Base-by-base conservation (phyloP, 2,113 vertebrate genomes). In the Aplodontia rufa region DNA sequence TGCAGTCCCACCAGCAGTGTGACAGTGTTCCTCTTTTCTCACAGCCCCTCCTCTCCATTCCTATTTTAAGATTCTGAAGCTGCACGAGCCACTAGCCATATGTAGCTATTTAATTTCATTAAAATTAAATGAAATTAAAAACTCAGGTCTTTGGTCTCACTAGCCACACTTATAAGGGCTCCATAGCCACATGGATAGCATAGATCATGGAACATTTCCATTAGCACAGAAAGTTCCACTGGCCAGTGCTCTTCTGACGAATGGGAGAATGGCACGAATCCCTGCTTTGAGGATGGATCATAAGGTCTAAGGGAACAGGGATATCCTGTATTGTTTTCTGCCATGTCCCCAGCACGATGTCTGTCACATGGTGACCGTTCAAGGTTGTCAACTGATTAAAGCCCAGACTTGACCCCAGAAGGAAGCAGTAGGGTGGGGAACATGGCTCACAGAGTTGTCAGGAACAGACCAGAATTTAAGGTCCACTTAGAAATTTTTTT, bases 51-150 rank as follows among this genome's bases (percentile, higher is more conserved):
- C n/a, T n/a, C n/a, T n/a, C n/a, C n/a, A 8, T 75, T 93, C 40
- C 55, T 81, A 6, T 49, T 58, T 64, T 53, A 60, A 89, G 68
- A 40, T 81, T 82, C 40, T 86, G 78, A 75, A 79, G 69, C 16
- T 85, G 55, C 42, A 75, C 42, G 87, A 66, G 42, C 74, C 55
- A 69, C 60, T 78, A 30, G 28, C 60, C 53, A 42, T 28, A 84
- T 2, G 1, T 45, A 80, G 72, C 58, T 75, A 55, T 78, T 66
- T 76, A 83, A 83, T 47, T 58, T 91, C 69, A 80, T 92, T 82
- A 75, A 83, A 87, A 81, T 81, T 1, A 95, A 84, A 68, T n/a
- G 22, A 75, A 85, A 83, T 79, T 74, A 79, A 89, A 72, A 87
- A 53, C 42, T 76, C 45, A 85, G 47, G 40, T 72, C 53, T 51